Conservation (phyloP, 2,797 vertebrate species). For the Decapterus maruadsi region DNA sequence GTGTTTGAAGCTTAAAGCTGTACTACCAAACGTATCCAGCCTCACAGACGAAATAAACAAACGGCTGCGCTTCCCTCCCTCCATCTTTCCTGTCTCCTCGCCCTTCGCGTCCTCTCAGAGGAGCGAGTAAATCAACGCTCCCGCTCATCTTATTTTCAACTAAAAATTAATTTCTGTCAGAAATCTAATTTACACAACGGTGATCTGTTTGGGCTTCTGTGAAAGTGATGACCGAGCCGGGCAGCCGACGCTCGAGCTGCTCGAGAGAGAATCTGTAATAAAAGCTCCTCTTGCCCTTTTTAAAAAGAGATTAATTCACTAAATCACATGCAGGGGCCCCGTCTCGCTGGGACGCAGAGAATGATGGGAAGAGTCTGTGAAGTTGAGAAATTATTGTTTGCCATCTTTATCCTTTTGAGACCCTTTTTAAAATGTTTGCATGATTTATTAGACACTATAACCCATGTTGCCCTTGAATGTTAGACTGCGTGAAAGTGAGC, state of each 20-base stretch:
- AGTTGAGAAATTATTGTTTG: slow-evolving; percentile 52
- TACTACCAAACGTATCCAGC: slow-evolving; percentile 14
- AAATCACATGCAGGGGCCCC: slow-evolving; percentile 60
- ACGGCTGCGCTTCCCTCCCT: not conserved
- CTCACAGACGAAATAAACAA: slow-evolving; percentile 23
- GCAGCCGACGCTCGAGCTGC: slow-evolving; percentile 28
- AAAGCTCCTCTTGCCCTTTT: slow-evolving; percentile 65
- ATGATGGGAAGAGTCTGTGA: slow-evolving; percentile 42
- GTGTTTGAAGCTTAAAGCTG: slow-evolving; percentile 2
- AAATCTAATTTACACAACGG: slow-evolving; percentile 68
- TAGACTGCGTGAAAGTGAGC: slow-evolving; percentile 6
- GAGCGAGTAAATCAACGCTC: slow-evolving; percentile 47
- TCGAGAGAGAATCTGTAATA: slow-evolving; percentile 61
- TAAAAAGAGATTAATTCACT: slow-evolving; percentile 74
- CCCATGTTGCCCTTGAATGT: slow-evolving; percentile 35
- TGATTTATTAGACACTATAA: slow-evolving; percentile 30
- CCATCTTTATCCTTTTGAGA: slow-evolving; percentile 43
- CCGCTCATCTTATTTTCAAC: slow-evolving; percentile 65
- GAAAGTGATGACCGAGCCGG: slow-evolving; percentile 46
- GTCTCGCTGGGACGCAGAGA: slow-evolving; percentile 25
- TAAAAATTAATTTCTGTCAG: slow-evolving; percentile 75
- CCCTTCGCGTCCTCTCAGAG: slow-evolving; percentile 37
- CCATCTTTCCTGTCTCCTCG: slow-evolving; percentile 21
- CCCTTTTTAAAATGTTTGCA: slow-evolving; percentile 43
- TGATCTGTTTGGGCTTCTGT: slow-evolving; percentile 59